These are phyloP conservation scores for Uloborus diversus DNA, from an alignment of 1,140 invertebrate genomes.

Conservation along the genomic window DNA sequence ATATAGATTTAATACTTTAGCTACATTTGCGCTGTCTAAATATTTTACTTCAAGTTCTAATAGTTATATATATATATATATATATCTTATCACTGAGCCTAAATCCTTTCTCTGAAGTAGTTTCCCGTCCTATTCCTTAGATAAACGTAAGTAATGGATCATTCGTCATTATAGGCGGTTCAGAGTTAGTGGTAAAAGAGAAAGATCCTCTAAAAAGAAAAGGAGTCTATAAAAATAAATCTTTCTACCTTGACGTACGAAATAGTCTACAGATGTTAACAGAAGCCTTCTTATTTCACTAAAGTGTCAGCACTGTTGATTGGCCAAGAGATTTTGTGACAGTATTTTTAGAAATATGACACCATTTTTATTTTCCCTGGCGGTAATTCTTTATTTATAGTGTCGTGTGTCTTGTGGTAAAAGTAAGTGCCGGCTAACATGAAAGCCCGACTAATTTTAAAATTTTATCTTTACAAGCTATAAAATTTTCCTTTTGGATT, in stretches of 20 bases:
- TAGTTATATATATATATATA: too few relatives aligned
- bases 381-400: conserved; percentile 11
- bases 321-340: background rate
- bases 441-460: too few relatives aligned
- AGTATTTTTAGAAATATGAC: background rate
- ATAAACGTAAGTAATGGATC: conserved; percentile 16
- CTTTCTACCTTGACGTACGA: background rate
- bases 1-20: too few relatives aligned
- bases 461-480: too few relatives aligned
- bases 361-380: background rate
- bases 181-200: conserved; percentile 13
- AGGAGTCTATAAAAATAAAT: conserved; percentile 26
- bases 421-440: background rate
- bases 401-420: background rate
- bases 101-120: background rate
- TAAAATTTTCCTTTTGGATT: too few relatives aligned
- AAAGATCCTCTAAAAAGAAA: conserved; percentile 1
- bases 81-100: background rate
- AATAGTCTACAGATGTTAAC: conserved; percentile 10
- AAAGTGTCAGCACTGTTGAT: background rate
- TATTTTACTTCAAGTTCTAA: too few relatives aligned
- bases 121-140: background rate
- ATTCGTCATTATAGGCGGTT: background rate
- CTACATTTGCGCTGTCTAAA: too few relatives aligned
- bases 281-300: background rate